A percentile compares a stretch with the other conserved stretches of the same genome.
Evolutionary conservation across 2,888 invertebrate species (phyloP).

Genomic region (Spialia ferax): DNA sequence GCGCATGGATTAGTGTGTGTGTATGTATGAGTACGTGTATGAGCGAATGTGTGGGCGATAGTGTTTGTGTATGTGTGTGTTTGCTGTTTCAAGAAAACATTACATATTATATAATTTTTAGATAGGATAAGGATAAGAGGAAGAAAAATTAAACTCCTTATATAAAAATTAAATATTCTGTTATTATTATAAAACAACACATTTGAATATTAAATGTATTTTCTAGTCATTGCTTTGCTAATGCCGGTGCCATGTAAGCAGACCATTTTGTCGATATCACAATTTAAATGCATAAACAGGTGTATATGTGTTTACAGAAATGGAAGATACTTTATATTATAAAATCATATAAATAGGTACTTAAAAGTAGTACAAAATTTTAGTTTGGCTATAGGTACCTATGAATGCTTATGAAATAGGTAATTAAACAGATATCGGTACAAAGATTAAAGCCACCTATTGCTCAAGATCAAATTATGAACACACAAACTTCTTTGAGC

Average conservation of each 20-base stretch:
- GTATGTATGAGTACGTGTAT: no score
- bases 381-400: not conserved
- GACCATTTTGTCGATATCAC: conserved; percentile 41
- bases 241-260: conserved; percentile 38
- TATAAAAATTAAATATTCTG: conserved; percentile 82
- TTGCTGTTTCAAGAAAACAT: no score
- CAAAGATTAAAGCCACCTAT: not conserved
- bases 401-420: no score
- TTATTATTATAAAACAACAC: conserved; percentile 84
- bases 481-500: not conserved
- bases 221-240: conserved; percentile 78
- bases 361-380: conserved; percentile 4
- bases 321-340: not conserved
- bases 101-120: no score
- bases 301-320: not conserved
- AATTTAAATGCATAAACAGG: conserved; percentile 49
- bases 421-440: conserved; percentile 18
- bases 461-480: conserved; percentile 11
- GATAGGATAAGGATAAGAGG: not conserved
- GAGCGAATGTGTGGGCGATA: no score
- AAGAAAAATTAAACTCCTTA: conserved; percentile 70
- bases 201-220: conserved; percentile 75
- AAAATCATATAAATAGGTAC: not conserved
- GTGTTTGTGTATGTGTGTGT: no score
- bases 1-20: no score